Base-by-base conservation (phyloP, 2,888 invertebrate genomes). In the Epirrhoe alternata region DNA sequence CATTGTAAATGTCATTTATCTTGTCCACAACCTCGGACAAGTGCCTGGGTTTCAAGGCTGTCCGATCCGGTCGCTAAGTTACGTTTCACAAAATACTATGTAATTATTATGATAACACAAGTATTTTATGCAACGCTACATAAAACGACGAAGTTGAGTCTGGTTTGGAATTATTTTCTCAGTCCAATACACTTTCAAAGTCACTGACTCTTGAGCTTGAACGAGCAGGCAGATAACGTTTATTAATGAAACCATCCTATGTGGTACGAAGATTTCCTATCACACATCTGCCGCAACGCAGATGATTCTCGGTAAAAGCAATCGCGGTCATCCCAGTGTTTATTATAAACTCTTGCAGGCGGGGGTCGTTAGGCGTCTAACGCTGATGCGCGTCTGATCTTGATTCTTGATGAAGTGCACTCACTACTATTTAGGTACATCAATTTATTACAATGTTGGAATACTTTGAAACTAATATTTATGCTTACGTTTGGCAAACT, bases 321-420 rank as follows among this genome's bases (percentile, higher is more conserved):
- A 71, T 70, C 78, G 77, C 72, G 76, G 75, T 74, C 78, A 77
- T 77, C 71, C 76, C 70, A 62, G 61, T 68, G 72, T 67, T 70
- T 72, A 72, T 79, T 77, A 83, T 81, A 78, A 79, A 82, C 74
- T 79, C 71, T 79, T 80, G 76, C 74, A 77, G 57, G 64, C 68
- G 76, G 74, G 74, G 75, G 79, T 83, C 78, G 81, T 83, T 82
- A 82, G 75, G 78, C 71, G 61, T 74, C 74, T 75, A 77, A 80
- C 76, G 72, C 77, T 77, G 81, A 80, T 81, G 74, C 75, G 77
- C 76, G 59, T 62, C 50, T 61, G 52, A 55, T 53, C 76, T 77
- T 76, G 72, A 76, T 73, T 69, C 64, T 70, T 59, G 69, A 75
- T 68, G 66, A 57, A 60, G 53, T 38, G 42, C 17, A 6, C 52